Evolutionary conservation across 2,888 invertebrate genomes (phyloP).

Genomic region (Nymphalis c-album): DNA sequence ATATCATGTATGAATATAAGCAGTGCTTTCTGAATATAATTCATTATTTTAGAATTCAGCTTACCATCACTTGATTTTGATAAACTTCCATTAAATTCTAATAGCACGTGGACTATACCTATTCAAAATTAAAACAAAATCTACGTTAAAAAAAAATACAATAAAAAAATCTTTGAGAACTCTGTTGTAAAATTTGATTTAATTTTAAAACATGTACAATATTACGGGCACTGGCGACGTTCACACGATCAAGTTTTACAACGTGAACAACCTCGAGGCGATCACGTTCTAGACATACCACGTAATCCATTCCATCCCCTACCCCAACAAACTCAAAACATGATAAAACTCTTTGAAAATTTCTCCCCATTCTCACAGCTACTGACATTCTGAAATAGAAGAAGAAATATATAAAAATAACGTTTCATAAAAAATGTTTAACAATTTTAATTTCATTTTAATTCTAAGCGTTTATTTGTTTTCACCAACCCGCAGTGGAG

Average conservation of each 20-base stretch:
- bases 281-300: not conserved
- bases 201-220: constrained; percentile 39
- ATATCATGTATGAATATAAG: too few species aligned
- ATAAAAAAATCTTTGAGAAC: constrained; percentile 57
- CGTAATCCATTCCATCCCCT: not conserved
- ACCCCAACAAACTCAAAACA: not conserved
- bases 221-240: constrained; percentile 33
- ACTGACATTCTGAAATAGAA: constrained; percentile 2
- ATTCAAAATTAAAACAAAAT: not conserved
- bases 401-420: not conserved
- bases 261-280: not conserved
- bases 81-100: too few species aligned
- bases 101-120: too few species aligned
- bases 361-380: constrained; percentile 1
- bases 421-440: too few species aligned
- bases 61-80: too few species aligned
- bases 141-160: constrained; percentile 18
- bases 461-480: too few species aligned
- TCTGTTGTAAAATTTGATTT: constrained; percentile 59
- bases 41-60: too few species aligned
- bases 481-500: too few species aligned
- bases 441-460: too few species aligned
- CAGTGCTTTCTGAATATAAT: too few species aligned
- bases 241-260: not conserved
- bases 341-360: constrained; percentile 4